A percentile compares a stretch with the other conserved stretches of the same genome.
Evolutionary conservation across 2,888 invertebrate species (phyloP).

Genomic region (Rapana venosa): DNA sequence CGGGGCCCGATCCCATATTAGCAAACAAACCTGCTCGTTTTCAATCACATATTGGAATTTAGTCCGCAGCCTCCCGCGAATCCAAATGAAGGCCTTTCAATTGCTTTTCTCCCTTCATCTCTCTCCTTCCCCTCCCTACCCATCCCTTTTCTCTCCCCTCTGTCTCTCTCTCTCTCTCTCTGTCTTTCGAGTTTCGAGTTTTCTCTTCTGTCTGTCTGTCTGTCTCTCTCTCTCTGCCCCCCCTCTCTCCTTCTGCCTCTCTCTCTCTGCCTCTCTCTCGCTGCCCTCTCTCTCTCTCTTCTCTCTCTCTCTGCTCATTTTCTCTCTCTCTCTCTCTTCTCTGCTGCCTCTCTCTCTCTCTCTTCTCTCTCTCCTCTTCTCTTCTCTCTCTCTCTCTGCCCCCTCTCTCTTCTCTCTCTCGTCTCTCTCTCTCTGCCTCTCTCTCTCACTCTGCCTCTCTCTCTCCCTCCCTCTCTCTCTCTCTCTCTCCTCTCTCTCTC

Average conservation of each 20-base stretch:
- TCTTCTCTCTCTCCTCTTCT: not conserved
- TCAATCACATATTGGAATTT: constrained; percentile 17
- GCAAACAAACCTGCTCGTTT: constrained; percentile 14
- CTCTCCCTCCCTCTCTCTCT: no score
- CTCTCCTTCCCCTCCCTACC: not conserved
- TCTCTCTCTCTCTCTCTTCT: no score
- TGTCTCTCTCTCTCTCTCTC: not conserved
- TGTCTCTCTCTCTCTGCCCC: constrained; percentile 5
- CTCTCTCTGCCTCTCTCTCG: not conserved
- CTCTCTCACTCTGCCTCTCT: not conserved
- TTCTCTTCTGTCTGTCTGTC: not conserved
- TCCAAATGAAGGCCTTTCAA: constrained; percentile 12
- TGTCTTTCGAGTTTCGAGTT: not conserved
- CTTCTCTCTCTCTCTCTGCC: not conserved
- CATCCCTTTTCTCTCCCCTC: not conserved
- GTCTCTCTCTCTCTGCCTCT: not conserved
- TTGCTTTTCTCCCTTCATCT: not conserved
- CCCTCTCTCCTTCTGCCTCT: not conserved
- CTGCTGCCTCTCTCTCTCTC: no score
- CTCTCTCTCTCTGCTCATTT: not conserved
- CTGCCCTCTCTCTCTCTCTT: no score
- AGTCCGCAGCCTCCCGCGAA: not conserved
- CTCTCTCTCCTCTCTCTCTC: no score
- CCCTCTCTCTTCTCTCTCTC: no score
- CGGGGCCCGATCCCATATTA: constrained; percentile 24